Evolutionary conservation across 2,888 invertebrate species (phyloP), one percentile per base, ranked within the genome.

Genomic region (Leptogaster cylindrica): DNA sequence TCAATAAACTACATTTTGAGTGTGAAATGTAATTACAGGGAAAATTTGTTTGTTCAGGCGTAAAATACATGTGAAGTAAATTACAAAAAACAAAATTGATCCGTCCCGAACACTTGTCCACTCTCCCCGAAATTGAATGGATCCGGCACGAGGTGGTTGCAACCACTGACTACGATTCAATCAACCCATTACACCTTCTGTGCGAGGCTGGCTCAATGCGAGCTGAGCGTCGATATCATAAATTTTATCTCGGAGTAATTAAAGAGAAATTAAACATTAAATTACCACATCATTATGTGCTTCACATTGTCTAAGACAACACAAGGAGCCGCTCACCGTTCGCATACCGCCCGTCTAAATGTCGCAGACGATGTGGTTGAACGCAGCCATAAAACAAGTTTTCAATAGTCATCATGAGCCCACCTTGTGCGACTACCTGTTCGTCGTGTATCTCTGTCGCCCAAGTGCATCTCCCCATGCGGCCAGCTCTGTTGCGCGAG

Each of bases 261-360:
- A 74, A 73, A 73, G 70, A 67, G 71, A 72, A 74, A 74, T 74
- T 74, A 73, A 74, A 74, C 71, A 70, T 73, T 70, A 73, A 74
- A 74, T 73, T 73, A 73, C 72, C 73, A 73, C 74, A 74, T 72
- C 69, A 70, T 70, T 70, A 70, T 63, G 39, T 65, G 65, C 41
- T 51, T 33, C 50, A 52, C 67, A 48, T 64, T 65, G 65, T 33
- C 46, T 52, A 33, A 66, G 23, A 39, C 28, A 41, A 44, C 23
- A 33, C 14, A 48, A 36, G 65, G 20, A 50, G 39, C 36, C 23
- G 39, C 55, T 55, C 41, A 61, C 44, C 18, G 44, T 61, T 36
- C 55, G 55, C 55, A 33, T 52, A 52, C 33, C 55, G 25, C 61
- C 44, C 27, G 61, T 16, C 39, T 33, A 50, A 36, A 28, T 55